A percentile compares a stretch with the other conserved stretches of the same genome.
These are phyloP conservation scores for Aldabrachelys gigantea DNA, from an alignment of 2,113 vertebrate species.

Conservation along the genomic window DNA sequence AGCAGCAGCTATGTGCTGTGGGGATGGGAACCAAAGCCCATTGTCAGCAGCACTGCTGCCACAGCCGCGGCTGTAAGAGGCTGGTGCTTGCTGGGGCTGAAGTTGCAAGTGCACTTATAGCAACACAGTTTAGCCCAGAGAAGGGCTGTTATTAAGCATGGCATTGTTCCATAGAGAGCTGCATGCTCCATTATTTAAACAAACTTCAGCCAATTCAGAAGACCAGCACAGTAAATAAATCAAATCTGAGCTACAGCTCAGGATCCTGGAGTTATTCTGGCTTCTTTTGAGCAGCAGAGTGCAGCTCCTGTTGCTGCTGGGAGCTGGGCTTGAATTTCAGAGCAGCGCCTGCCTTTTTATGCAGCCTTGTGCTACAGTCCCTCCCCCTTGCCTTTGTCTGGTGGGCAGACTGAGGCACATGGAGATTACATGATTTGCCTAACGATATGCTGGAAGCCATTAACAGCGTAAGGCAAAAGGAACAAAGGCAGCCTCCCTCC, in stretches of 20 bases:
- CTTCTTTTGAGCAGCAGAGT: not conserved
- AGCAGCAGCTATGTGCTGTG: rapidly evolving
- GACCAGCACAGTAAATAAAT: not conserved
- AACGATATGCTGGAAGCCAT: not conserved
- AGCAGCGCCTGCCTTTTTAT: not conserved
- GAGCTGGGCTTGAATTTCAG: not conserved
- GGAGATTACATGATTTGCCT: not conserved
- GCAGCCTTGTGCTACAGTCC: rapidly evolving
- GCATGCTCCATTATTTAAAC: not conserved
- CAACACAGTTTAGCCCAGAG: not conserved
- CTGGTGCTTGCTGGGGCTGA: not conserved
- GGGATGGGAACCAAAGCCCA: rapidly evolving
- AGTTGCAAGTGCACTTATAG: not conserved
- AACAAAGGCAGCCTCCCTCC: not conserved
- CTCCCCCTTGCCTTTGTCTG: not conserved
- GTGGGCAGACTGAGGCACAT: not conserved
- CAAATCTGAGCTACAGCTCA: not conserved
- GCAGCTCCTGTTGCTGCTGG: not conserved
- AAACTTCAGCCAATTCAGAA: not conserved
- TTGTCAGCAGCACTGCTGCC: rapidly evolving
- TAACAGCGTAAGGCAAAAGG: not conserved
- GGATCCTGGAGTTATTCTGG: not conserved
- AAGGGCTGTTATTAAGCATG: not conserved
- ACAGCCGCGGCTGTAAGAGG: rapidly evolving
- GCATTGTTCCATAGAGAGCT: not conserved